Conservation (phyloP, 2,797 vertebrate species). For the Macroramphosus scolopax region DNA sequence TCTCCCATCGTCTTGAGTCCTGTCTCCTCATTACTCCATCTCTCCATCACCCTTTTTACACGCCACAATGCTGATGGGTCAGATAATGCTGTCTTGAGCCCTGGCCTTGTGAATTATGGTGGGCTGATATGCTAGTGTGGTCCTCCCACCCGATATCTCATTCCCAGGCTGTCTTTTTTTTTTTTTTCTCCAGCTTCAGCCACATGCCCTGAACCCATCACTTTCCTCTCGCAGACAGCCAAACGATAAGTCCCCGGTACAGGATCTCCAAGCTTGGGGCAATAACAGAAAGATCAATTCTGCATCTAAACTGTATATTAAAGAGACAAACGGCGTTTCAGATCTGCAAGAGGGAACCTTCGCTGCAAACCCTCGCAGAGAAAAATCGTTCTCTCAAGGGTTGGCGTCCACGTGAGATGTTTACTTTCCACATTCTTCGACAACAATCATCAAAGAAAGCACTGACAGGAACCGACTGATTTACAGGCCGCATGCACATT, state of each 20-base stretch:
- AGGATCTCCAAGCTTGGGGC: constrained; percentile 15
- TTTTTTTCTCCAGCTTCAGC: constrained; percentile 21
- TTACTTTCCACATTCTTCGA: neutral
- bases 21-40: constrained; percentile 41
- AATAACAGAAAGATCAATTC: constrained; percentile 21
- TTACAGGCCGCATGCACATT: too few relatives aligned
- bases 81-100: constrained; percentile 52
- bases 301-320: constrained; percentile 16
- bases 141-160: constrained; percentile 22
- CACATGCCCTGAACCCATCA: constrained; percentile 26
- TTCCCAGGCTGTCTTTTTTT: constrained; percentile 1
- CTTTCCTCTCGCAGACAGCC: constrained; percentile 22
- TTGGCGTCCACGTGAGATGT: neutral
- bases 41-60: constrained; percentile 34
- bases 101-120: constrained; percentile 49
- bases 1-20: constrained; percentile 31
- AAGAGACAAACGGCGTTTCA: constrained; percentile 17
- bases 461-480: too few relatives aligned
- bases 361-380: constrained; percentile 4
- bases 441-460: too few relatives aligned
- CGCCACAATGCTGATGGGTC: constrained; percentile 36
- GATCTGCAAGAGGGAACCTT: too few relatives aligned
- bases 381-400: neutral
- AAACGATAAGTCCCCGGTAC: constrained; percentile 35
- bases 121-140: constrained; percentile 36